Percentiles rank a stretch among this genome's conserved stretches.
Evolutionary conservation across 1,140 invertebrate species (phyloP).

Genomic region (Drosophila bocqueti): DNA sequence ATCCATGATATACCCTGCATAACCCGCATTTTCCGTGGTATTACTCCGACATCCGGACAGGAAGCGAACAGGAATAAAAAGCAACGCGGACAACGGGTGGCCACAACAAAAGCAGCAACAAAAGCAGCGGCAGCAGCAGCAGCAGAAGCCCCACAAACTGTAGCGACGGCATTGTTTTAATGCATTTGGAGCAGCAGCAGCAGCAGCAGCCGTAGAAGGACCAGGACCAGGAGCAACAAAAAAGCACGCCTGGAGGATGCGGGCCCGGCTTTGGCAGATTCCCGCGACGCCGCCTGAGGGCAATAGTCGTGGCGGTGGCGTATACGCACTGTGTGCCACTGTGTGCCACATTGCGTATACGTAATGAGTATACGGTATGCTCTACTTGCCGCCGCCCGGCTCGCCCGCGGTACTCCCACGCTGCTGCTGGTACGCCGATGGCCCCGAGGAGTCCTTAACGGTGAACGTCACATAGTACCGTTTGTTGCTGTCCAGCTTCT

Average conservation of each 20-base stretch:
- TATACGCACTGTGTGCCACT: slow-evolving; percentile 41
- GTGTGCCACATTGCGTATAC: slow-evolving; percentile 65
- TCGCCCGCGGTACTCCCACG: slow-evolving; percentile 43
- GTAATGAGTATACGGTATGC: slow-evolving; percentile 17
- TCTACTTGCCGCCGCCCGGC: slow-evolving; percentile 61
- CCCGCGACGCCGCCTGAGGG: slow-evolving; percentile 30
- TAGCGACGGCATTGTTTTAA: slow-evolving; percentile 81
- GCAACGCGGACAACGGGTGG: slow-evolving; percentile 58
- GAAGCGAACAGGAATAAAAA: slow-evolving; percentile 44
- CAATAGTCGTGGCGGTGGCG: slow-evolving; percentile 26
- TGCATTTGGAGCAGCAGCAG: slow-evolving; percentile 70
- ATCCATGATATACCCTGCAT: slow-evolving; percentile 8
- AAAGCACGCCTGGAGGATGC: slow-evolving; percentile 23
- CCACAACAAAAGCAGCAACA: slow-evolving; percentile 43
- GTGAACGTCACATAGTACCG: slow-evolving; percentile 96
- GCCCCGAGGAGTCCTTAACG: slow-evolving; percentile 88
- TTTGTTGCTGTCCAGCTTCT: slow-evolving; percentile 94
- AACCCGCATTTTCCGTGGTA: slow-evolving; percentile 19
- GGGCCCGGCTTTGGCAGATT: slow-evolving; percentile 5
- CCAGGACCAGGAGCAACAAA: slow-evolving; percentile 2
- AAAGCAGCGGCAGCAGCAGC: background rate
- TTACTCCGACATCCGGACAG: slow-evolving; percentile 38
- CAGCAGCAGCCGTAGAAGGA: slow-evolving; percentile 22
- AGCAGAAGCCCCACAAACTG: slow-evolving; percentile 59
- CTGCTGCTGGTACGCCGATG: slow-evolving; percentile 50